A percentile compares a stretch with the other conserved stretches of the same genome.
Evolutionary conservation across 2,797 vertebrate genomes (phyloP).

Genomic region (Nothura maculosa): DNA sequence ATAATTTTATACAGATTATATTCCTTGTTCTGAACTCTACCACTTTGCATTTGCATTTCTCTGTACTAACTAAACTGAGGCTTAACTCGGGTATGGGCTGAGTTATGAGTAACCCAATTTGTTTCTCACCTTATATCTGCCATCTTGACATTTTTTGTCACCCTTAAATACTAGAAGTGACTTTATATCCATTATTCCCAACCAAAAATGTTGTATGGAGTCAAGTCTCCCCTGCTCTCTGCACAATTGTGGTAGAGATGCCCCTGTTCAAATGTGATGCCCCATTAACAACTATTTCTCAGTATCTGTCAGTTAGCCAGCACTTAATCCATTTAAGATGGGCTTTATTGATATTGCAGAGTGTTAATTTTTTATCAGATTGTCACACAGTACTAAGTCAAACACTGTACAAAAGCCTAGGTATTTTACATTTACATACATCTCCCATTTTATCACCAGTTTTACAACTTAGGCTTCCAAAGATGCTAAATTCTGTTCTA

Average conservation of each 20-base stretch:
- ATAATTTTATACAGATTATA: neutral
- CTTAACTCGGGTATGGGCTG: neutral
- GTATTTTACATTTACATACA: neutral
- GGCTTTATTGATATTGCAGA: conserved; percentile 24
- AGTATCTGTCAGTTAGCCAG: neutral
- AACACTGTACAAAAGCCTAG: neutral
- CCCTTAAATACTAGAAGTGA: neutral
- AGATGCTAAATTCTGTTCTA: conserved; percentile 16
- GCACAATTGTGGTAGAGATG: neutral
- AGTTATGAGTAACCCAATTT: neutral
- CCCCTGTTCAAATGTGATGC: neutral
- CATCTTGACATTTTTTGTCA: neutral
- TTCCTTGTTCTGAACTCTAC: neutral
- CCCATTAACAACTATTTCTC: neutral
- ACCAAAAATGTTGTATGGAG: neutral
- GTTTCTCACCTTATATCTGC: conserved; percentile 7
- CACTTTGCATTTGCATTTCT: neutral
- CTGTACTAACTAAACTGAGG: neutral
- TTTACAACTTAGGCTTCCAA: conserved; percentile 12
- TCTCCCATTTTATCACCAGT: conserved; percentile 2
- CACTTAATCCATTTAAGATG: conserved; percentile 24
- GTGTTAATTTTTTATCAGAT: conserved; percentile 52
- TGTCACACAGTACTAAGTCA: conserved; percentile 10
- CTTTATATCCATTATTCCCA: neutral
- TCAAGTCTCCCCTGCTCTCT: neutral